Evolutionary conservation across 2,797 vertebrate species (phyloP).

Genomic region (Scarus forsteni): DNA sequence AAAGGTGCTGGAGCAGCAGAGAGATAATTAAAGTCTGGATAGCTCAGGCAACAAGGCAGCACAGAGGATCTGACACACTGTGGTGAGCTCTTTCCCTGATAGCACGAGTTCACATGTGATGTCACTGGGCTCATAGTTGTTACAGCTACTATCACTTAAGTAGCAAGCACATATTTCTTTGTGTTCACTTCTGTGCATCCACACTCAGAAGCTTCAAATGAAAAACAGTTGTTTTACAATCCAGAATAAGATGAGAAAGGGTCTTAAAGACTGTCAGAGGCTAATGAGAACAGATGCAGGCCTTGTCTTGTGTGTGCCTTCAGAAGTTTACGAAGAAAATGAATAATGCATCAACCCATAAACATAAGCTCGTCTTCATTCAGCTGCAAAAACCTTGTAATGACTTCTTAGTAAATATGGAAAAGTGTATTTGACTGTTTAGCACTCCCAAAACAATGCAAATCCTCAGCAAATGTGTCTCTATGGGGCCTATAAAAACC

Average conservation of each 20-base stretch:
- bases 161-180: too few species aligned
- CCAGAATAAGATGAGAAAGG: background rate
- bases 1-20: conserved; percentile 25
- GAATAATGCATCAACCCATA: conserved; percentile 24
- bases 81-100: background rate
- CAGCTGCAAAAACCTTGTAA: conserved; percentile 1
- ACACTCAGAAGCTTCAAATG: background rate
- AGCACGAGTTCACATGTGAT: conserved; percentile 7
- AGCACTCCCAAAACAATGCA: background rate
- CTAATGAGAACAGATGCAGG: conserved; percentile 15
- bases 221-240: conserved; percentile 4
- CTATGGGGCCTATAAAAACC: conserved; percentile 5
- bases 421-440: conserved; percentile 11
- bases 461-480: conserved; percentile 4
- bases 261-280: background rate
- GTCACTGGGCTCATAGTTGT: conserved; percentile 2
- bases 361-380: background rate
- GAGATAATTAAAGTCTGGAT: conserved; percentile 17
- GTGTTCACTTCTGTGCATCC: background rate
- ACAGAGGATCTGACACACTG: conserved; percentile 12
- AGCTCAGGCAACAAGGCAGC: conserved; percentile 8
- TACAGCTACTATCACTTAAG: conserved; percentile 4
- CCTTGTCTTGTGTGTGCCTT: background rate
- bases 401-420: background rate
- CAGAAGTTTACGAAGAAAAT: conserved; percentile 10